A percentile compares a stretch with the other conserved stretches of the same genome.
Evolutionary conservation across 2,797 vertebrate genomes (phyloP).

Genomic region (Poecilia picta): DNA sequence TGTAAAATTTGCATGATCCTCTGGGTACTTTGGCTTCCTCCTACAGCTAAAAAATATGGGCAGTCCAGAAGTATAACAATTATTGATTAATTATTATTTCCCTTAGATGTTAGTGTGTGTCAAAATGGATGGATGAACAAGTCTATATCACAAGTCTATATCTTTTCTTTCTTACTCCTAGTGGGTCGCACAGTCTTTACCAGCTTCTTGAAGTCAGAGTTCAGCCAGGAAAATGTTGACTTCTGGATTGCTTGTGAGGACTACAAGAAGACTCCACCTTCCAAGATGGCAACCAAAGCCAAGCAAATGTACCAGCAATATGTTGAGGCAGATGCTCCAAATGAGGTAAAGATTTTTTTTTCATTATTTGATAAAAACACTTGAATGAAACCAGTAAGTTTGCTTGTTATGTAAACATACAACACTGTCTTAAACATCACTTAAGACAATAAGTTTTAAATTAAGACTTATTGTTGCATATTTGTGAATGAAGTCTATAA

Average conservation of each 20-base stretch:
- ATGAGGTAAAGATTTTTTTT: conserved; percentile 78
- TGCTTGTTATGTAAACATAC: neutral
- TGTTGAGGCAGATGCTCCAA: conserved; percentile 84
- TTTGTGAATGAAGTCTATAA: neutral
- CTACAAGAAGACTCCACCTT: conserved; percentile 82
- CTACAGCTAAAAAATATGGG: neutral
- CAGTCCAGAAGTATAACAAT: neutral
- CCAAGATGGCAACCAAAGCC: conserved; percentile 81
- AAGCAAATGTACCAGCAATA: conserved; percentile 87
- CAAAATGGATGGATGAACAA: neutral
- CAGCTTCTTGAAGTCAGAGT: conserved; percentile 88
- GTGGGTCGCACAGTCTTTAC: conserved; percentile 86
- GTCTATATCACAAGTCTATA: neutral
- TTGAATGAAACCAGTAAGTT: neutral
- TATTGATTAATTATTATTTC: neutral
- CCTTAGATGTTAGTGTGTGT: no score
- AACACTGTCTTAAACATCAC: no score
- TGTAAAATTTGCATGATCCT: neutral
- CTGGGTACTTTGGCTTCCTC: neutral
- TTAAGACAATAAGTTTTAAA: neutral
- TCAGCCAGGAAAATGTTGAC: conserved; percentile 92
- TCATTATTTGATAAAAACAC: neutral
- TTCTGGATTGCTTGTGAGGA: conserved; percentile 93
- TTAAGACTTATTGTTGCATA: neutral
- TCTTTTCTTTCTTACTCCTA: conserved; percentile 46